phyloP scores from a whole-genome alignment of 2,888 invertebrate species.

The Cheilosia soror region DNA sequence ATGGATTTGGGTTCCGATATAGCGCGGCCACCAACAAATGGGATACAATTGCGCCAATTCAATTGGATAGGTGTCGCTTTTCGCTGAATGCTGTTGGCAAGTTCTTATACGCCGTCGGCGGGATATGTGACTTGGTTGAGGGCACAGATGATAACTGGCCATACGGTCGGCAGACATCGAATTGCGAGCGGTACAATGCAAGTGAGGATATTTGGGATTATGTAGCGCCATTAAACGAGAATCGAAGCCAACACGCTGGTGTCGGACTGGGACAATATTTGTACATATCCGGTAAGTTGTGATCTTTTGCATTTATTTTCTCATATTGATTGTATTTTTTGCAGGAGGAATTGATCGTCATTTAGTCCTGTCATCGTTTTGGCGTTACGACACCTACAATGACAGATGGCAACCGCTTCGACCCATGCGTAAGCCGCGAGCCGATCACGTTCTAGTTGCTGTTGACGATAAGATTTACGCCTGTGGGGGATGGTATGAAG shows the following conservation, averaged over 20 bases:
- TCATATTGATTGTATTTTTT: too few species aligned
- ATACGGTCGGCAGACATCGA: conserved; percentile 80
- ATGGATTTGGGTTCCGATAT: conserved; percentile 89
- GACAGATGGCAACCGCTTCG: conserved; percentile 85
- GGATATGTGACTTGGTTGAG: conserved; percentile 85
- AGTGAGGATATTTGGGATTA: conserved; percentile 86
- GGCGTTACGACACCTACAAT: conserved; percentile 85
- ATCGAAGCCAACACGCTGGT: conserved; percentile 87
- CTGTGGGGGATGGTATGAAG: conserved; percentile 88
- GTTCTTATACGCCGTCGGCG: conserved; percentile 87
- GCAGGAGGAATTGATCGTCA: conserved; percentile 82
- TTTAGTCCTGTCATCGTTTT: conserved; percentile 84
- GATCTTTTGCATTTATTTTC: too few species aligned
- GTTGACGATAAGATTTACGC: conserved; percentile 86
- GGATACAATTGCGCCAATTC: conserved; percentile 88
- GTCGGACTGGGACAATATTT: conserved; percentile 81
- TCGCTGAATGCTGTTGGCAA: conserved; percentile 86
- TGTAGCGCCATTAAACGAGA: conserved; percentile 85
- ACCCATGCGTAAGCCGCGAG: conserved; percentile 86
- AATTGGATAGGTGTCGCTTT: conserved; percentile 87
- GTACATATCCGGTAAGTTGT: conserved; percentile 81
- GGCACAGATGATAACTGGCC: conserved; percentile 80
- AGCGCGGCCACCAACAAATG: conserved; percentile 87
- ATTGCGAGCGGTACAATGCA: conserved; percentile 87
- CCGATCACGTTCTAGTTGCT: conserved; percentile 87